Evolutionary conservation across 2,797 vertebrate genomes (phyloP).

Genomic region (Cephalopachus bancanus): DNA sequence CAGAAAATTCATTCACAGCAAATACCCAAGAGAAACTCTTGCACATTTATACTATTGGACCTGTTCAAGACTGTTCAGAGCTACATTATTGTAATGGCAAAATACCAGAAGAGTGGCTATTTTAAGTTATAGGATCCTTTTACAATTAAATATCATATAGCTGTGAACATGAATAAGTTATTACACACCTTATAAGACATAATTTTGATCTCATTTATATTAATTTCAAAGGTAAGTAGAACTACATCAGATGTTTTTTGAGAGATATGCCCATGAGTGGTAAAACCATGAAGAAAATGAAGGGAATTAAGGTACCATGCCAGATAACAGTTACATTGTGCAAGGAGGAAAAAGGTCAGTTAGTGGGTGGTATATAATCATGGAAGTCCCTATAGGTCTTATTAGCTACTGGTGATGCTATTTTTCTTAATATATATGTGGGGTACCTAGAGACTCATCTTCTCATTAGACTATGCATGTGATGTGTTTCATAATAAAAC

Average conservation of each 20-base stretch:
- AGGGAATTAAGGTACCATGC: background rate
- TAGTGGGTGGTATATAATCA: background rate
- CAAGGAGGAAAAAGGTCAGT: background rate
- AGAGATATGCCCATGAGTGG: background rate
- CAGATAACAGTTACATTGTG: background rate
- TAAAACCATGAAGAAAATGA: background rate
- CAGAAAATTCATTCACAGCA: background rate
- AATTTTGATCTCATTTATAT: slow-evolving; percentile 22
- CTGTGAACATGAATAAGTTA: background rate
- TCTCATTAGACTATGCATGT: background rate
- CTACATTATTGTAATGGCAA: background rate
- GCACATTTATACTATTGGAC: background rate
- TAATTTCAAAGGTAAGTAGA: background rate
- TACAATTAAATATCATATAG: background rate
- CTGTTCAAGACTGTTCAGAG: background rate
- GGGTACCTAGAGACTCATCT: background rate
- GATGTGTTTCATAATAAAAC: background rate
- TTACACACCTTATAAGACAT: background rate
- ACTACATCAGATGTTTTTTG: background rate
- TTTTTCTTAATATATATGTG: background rate
- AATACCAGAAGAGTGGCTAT: background rate
- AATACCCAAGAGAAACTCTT: background rate
- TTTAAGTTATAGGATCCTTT: background rate
- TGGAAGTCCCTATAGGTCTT: background rate
- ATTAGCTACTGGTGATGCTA: background rate